Base-by-base conservation (phyloP, 2,888 invertebrate species). In the Busseola fusca region DNA sequence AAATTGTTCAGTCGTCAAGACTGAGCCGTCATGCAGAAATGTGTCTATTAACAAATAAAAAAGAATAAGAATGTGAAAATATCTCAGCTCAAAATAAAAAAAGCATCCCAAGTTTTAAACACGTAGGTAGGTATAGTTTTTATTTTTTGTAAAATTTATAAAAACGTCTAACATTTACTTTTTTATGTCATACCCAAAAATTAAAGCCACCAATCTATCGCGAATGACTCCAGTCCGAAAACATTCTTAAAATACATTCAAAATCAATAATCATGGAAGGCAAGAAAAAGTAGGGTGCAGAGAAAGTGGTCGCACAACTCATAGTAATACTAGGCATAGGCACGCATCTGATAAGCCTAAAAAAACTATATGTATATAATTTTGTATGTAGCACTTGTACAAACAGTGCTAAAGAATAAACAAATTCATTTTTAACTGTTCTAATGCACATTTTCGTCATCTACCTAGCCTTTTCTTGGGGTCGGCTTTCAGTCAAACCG, bases 151-250 rank as follows among this genome's bases (percentile, higher is more conserved):
- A 37, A 37, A 54, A 18, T n/a, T 30, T 54, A 6, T n/a, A n/a
- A 6, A 4, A 40, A 25, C 5, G 5, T 58, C 25, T 3, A 52
- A n/a, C 54, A 30, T 34, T 63, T 10, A 34, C 16, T 21, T 30
- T 21, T n/a, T 6, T n/a, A 63, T n/a, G 45, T 34, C 65, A 64
- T 64, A 48, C 3, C 18, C 45, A 64, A 27, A 37, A 59, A 59
- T 14, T 5, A n/a, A 64, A 37, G 25, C 25, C 37, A 37, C 5
- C 25, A 12, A 25, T 57, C 18, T 27, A 3, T 64, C 37, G 34
- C 5, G 9, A 21, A 59, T 59, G 14, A 27, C n/a, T 37, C 25
- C 60, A 60, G 37, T 21, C 9, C 37, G 21, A 59, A 64, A 25
- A 37, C 14, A 59, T 37, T 25, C 21, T 37, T 59, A 21, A 50